phyloP scores from a whole-genome alignment of 2,113 vertebrate species.

The Bettongia penicillata region DNA sequence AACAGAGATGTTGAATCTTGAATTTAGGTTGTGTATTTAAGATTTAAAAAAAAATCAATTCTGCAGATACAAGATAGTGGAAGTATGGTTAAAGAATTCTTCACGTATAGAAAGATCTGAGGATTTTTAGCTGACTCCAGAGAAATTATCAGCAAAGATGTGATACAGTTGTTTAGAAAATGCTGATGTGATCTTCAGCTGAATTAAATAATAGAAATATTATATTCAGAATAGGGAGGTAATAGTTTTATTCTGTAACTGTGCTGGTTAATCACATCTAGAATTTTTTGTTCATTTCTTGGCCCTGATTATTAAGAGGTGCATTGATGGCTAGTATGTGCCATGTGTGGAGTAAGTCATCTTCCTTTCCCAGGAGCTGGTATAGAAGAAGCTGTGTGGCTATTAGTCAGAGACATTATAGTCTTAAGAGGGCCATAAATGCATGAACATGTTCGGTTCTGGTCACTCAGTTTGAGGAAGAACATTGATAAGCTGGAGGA shows the following conservation, averaged over 20 bases:
- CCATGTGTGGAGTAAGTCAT: neutral
- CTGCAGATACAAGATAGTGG: neutral
- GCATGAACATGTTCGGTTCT: neutral
- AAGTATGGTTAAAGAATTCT: neutral
- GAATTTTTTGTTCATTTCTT: neutral
- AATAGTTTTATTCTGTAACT: neutral
- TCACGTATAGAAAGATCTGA: neutral
- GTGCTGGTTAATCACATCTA: neutral
- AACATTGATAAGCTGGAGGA: neutral
- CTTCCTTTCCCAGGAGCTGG: neutral
- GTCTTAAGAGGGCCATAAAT: neutral
- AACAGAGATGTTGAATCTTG: neutral
- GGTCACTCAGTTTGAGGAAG: neutral
- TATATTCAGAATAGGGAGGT: neutral
- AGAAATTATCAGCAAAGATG: neutral
- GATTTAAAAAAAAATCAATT: neutral
- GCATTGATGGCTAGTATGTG: neutral
- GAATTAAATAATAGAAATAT: no score
- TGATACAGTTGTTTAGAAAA: neutral
- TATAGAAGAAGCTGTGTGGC: neutral
- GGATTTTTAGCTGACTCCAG: neutral
- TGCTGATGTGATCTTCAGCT: neutral
- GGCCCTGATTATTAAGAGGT: neutral
- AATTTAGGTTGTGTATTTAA: neutral
- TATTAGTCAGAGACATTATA: neutral